Evolutionary conservation across 2,888 invertebrate species (phyloP).

Genomic region (Achlya flavicornis): DNA sequence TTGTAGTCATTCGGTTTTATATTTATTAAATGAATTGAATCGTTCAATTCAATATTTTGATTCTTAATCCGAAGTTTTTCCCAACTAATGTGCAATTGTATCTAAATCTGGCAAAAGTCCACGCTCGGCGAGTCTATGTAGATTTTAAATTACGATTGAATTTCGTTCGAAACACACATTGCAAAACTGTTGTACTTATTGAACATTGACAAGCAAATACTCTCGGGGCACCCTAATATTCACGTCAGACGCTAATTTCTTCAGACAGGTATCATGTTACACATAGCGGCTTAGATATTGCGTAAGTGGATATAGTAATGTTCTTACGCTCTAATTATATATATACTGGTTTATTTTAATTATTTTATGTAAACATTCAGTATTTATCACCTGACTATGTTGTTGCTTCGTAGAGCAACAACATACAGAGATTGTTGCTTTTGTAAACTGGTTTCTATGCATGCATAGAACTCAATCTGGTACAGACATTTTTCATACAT

Average conservation of each 20-base stretch:
- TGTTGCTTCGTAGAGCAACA: constrained; percentile 20
- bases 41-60: no score
- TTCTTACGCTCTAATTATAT: constrained; percentile 75
- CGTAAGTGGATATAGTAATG: constrained; percentile 58
- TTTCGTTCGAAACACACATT: not conserved
- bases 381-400: constrained; percentile 37
- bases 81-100: not conserved
- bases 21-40: not conserved
- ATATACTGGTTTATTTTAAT: constrained; percentile 61
- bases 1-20: constrained; percentile 15
- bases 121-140: not conserved
- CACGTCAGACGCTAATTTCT: constrained; percentile 52
- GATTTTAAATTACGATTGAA: not conserved
- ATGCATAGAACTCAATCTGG: not conserved
- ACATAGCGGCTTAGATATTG: constrained; percentile 50
- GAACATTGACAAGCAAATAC: constrained; percentile 43
- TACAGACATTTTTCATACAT: not conserved
- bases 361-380: constrained; percentile 58
- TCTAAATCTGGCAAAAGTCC: not conserved
- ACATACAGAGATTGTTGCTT: not conserved
- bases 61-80: not conserved
- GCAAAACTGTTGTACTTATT: constrained; percentile 21
- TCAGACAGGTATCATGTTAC: constrained; percentile 63
- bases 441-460: not conserved
- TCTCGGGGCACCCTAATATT: constrained; percentile 48